Conservation (phyloP, 2,113 vertebrate species). For the Lichenostomus cassidix region DNA sequence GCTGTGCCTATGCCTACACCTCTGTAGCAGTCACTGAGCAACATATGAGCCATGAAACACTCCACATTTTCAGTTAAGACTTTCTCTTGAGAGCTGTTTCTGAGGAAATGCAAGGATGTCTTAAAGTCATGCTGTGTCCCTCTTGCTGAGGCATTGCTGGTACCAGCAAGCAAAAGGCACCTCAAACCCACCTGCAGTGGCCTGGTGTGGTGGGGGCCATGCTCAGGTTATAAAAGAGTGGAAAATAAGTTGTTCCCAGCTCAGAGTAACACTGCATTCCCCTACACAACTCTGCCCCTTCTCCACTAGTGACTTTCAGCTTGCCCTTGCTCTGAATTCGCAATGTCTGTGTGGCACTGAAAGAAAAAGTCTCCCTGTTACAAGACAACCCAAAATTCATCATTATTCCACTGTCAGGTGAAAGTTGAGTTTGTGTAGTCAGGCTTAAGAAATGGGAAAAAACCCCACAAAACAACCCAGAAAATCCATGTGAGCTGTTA, state of each 20-base stretch:
- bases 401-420: neutral
- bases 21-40: neutral
- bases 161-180: rapidly evolving
- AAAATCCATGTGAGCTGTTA: neutral
- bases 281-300: neutral
- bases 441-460: neutral
- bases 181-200: neutral
- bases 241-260: neutral
- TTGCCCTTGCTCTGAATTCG: neutral
- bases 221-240: neutral
- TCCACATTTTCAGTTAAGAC: neutral
- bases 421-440: neutral
- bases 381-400: neutral
- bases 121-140: neutral
- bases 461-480: neutral
- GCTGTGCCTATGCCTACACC: neutral
- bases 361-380: constrained; percentile 1
- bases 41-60: neutral
- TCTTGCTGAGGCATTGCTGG: neutral
- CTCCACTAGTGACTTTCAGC: neutral
- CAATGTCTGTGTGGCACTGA: neutral
- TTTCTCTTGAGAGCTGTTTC: neutral
- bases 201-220: too few relatives aligned
- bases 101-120: neutral
- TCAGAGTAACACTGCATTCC: neutral